Evolutionary conservation across 2,888 invertebrate genomes (phyloP).

Genomic region (Tortrix viridana): DNA sequence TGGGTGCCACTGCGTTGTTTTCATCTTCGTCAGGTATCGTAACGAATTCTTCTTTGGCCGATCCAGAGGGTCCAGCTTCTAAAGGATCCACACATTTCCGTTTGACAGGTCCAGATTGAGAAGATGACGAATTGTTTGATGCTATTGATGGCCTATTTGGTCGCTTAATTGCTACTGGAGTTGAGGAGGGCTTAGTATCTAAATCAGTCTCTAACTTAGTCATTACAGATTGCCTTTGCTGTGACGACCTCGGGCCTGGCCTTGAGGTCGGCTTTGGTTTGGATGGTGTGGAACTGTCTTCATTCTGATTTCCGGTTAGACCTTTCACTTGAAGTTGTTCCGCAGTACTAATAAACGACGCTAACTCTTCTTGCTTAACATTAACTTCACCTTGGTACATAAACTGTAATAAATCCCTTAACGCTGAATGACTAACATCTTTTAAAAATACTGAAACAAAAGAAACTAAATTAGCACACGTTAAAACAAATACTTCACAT

Average conservation of each 20-base stretch:
- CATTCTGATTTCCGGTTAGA: slow-evolving; percentile 86
- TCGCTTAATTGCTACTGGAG: slow-evolving; percentile 85
- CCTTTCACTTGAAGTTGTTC: slow-evolving; percentile 89
- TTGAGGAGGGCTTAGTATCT: slow-evolving; percentile 86
- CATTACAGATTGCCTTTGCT: slow-evolving; percentile 85
- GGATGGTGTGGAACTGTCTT: slow-evolving; percentile 83
- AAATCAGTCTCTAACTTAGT: slow-evolving; percentile 86
- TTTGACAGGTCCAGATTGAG: slow-evolving; percentile 84
- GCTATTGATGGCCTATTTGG: slow-evolving; percentile 86
- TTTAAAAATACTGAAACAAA: slow-evolving; percentile 86
- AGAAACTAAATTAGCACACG: slow-evolving; percentile 38
- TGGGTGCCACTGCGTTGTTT: slow-evolving; percentile 85
- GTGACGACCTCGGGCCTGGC: slow-evolving; percentile 87
- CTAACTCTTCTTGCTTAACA: slow-evolving; percentile 89
- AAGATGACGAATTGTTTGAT: slow-evolving; percentile 85
- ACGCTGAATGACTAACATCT: slow-evolving; percentile 88
- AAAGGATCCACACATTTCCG: slow-evolving; percentile 85
- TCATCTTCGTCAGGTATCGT: slow-evolving; percentile 82
- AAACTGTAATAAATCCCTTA: slow-evolving; percentile 88
- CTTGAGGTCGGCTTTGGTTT: slow-evolving; percentile 84
- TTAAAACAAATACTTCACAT: slow-evolving; percentile 20
- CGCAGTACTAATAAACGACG: slow-evolving; percentile 88
- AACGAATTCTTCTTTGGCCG: slow-evolving; percentile 80
- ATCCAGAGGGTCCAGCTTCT: slow-evolving; percentile 85
- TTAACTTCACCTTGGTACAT: slow-evolving; percentile 90